Conservation (phyloP, 1,140 invertebrate species). For the Paralvinella palmiformis region DNA sequence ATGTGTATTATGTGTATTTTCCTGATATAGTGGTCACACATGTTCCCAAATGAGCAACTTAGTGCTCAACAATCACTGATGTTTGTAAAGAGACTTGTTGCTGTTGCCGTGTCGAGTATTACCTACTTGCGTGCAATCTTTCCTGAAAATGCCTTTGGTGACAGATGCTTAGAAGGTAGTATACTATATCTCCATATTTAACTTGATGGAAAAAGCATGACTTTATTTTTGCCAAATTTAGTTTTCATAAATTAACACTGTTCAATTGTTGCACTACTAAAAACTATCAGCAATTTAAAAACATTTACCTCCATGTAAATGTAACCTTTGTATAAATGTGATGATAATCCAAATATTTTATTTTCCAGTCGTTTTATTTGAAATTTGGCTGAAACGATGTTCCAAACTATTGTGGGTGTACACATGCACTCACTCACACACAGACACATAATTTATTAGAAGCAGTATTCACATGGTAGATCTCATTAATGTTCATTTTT, state of each 20-base stretch:
- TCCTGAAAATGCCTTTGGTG: constrained; percentile 49
- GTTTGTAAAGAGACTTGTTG: constrained; percentile 52
- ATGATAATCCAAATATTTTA: no score
- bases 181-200: no score
- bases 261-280: no score
- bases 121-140: constrained; percentile 51
- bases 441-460: background rate
- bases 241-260: no score
- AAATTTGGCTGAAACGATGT: no score
- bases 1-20: constrained; percentile 11
- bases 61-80: constrained; percentile 45
- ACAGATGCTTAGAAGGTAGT: constrained; percentile 48
- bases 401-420: constrained; percentile 3
- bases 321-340: no score
- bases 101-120: constrained; percentile 50
- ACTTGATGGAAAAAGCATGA: no score
- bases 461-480: background rate
- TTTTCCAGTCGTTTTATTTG: no score
- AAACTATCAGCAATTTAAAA: no score
- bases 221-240: no score
- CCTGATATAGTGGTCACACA: constrained; percentile 43
- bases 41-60: constrained; percentile 47
- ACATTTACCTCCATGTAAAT: no score
- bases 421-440: background rate
- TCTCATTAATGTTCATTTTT: background rate